Conservation (phyloP, 2,888 invertebrate genomes). For the Entomobrya multifasciata region DNA sequence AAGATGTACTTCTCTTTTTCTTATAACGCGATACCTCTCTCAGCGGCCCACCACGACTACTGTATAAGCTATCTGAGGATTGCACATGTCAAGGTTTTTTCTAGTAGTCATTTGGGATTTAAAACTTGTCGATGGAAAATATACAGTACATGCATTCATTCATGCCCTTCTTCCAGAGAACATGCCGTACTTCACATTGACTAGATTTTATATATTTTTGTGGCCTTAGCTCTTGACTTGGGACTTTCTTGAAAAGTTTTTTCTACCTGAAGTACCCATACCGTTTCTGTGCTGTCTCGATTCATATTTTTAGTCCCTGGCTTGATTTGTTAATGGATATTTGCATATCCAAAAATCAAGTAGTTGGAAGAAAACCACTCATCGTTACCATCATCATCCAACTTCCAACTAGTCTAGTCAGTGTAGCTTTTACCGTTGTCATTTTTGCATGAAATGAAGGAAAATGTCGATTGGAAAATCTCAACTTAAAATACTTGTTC, state of each 20-base stretch:
- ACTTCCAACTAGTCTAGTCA: too few species aligned
- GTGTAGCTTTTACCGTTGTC: too few species aligned
- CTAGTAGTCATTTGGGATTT: background rate
- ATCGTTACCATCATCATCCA: background rate
- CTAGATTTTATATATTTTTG: background rate
- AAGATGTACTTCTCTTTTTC: too few species aligned
- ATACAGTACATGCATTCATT: background rate
- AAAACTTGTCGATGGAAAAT: background rate
- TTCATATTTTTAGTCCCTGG: too few species aligned
- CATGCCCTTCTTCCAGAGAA: background rate
- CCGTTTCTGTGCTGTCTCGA: too few species aligned
- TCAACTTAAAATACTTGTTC: conserved; percentile 29
- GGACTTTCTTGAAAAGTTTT: background rate
- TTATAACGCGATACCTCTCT: too few species aligned
- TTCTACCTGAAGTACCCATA: background rate
- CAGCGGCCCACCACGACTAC: too few species aligned
- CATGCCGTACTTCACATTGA: background rate
- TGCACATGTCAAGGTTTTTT: conserved; percentile 28
- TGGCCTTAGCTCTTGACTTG: background rate
- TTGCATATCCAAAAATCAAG: conserved; percentile 16
- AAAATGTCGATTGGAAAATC: conserved; percentile 36
- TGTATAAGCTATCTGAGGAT: too few species aligned
- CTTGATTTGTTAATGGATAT: conserved; percentile 11
- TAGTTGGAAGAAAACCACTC: background rate
- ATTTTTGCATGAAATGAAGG: conserved; percentile 22